Evolutionary conservation across 2,113 vertebrate species (phyloP).

Genomic region (Clarias batrachus): DNA sequence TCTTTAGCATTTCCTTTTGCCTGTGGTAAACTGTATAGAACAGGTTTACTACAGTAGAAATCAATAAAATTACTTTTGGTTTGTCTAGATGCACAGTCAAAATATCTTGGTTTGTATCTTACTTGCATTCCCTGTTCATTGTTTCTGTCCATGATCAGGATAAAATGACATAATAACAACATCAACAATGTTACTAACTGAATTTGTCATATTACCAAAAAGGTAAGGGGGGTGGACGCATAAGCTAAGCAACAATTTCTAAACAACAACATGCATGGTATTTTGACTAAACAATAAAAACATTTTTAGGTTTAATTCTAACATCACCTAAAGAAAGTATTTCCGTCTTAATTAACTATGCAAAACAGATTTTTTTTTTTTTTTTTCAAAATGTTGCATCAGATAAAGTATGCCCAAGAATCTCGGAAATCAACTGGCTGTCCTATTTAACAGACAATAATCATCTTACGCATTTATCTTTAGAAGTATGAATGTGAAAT

Average conservation of each 20-base stretch:
- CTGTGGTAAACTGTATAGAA: background rate
- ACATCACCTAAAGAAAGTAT: background rate
- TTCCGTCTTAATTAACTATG: background rate
- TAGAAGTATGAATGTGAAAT: background rate
- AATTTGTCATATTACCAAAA: background rate
- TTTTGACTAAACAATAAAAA: background rate
- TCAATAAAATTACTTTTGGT: background rate
- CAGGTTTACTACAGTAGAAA: background rate
- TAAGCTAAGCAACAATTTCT: too few species aligned
- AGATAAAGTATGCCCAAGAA: background rate
- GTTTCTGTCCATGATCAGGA: background rate
- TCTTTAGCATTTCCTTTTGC: background rate
- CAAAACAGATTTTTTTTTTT: background rate
- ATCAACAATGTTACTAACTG: background rate
- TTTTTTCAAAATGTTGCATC: background rate
- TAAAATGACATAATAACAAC: background rate
- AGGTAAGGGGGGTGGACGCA: background rate
- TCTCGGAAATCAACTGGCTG: background rate
- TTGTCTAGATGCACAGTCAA: background rate
- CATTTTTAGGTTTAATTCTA: background rate
- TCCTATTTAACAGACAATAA: background rate
- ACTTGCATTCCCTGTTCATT: background rate
- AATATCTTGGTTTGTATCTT: background rate
- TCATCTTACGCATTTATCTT: background rate
- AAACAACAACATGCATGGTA: background rate